These are phyloP conservation scores for Aphrocallistes beatrix DNA, from an alignment of 37 sponge, comb jelly and placozoan species.

Conservation along the genomic window DNA sequence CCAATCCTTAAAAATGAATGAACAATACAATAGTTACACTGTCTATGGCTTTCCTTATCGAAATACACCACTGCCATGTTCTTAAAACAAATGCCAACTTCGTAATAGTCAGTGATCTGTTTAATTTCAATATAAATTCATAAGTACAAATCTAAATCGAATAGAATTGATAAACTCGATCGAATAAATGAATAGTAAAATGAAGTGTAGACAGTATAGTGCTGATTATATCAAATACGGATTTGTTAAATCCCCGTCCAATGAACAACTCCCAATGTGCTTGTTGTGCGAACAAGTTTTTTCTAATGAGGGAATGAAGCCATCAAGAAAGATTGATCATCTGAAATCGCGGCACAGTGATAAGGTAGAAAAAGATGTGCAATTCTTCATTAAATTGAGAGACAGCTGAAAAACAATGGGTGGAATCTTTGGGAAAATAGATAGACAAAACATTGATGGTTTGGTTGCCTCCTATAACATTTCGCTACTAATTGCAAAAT, in stretches of 20 bases:
- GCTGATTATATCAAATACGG: not conserved
- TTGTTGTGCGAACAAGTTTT: not conserved
- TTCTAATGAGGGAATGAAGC: no score
- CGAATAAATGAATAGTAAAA: no score
- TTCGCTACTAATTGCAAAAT: slow-evolving; percentile 13
- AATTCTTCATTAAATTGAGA: not conserved
- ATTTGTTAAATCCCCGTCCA: not conserved
- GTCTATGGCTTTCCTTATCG: no score
- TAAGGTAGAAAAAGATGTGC: not conserved
- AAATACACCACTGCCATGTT: no score
- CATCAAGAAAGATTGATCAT: not conserved
- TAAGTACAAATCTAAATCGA: no score
- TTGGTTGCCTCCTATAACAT: slow-evolving; percentile 6
- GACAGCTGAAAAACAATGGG: not conserved
- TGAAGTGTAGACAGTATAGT: not conserved
- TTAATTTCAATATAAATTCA: no score
- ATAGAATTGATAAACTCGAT: no score
- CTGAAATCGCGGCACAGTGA: not conserved
- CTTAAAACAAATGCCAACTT: no score
- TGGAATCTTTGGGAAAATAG: not conserved
- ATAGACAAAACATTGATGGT: not conserved
- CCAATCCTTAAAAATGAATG: no score
- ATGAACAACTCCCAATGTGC: not conserved
- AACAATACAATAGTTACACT: no score
- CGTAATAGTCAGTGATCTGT: no score